phyloP scores from a whole-genome alignment of 2,888 invertebrate species.

The Chrysolina oricalcia region DNA sequence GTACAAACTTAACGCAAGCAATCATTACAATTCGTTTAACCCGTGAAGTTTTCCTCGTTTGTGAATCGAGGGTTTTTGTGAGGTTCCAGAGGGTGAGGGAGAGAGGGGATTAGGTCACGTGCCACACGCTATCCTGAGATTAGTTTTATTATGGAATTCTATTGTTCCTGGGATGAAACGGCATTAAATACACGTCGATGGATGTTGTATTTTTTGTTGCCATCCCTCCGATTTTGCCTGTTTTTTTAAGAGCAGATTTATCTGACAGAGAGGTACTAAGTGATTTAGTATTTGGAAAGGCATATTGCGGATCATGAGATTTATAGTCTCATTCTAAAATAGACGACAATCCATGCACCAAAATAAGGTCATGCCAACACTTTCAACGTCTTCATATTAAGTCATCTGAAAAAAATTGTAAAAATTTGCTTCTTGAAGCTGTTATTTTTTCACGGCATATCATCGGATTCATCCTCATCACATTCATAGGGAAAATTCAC shows the following conservation, averaged over 20 bases:
- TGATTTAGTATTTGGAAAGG: no score
- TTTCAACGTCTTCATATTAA: no score
- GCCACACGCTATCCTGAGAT: constrained; percentile 64
- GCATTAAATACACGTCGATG: constrained; percentile 45
- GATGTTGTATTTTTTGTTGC: neutral
- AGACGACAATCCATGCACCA: no score
- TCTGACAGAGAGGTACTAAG: neutral
- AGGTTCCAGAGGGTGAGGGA: constrained; percentile 51
- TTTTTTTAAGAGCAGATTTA: neutral
- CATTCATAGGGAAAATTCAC: no score
- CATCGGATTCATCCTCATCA: no score
- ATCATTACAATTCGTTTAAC: constrained; percentile 66
- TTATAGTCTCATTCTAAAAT: no score
- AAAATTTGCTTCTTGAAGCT: no score
- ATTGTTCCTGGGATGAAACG: constrained; percentile 55
- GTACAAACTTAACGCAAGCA: constrained; percentile 49
- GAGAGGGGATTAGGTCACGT: constrained; percentile 59
- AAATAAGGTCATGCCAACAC: no score
- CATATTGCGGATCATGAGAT: no score
- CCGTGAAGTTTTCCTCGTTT: constrained; percentile 61
- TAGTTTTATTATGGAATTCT: constrained; percentile 65
- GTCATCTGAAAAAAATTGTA: no score
- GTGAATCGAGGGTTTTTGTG: constrained; percentile 56
- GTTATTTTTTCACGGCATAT: no score
- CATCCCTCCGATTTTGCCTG: neutral